These are phyloP conservation scores for Theretra japonica DNA, from an alignment of 2,888 invertebrate genomes.

Conservation along the genomic window DNA sequence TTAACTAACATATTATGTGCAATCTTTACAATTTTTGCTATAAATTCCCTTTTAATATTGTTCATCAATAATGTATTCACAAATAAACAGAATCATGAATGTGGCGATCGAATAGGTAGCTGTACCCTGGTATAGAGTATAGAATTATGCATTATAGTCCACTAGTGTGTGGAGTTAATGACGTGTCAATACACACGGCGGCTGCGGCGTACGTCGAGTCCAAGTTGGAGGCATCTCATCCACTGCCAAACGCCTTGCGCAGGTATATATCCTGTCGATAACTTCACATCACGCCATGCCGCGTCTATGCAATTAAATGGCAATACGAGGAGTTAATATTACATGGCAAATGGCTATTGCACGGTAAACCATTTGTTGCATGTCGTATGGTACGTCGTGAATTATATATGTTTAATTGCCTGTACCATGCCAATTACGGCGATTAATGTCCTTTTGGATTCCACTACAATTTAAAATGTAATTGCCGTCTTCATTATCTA, in stretches of 20 bases:
- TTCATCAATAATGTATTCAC: too few species aligned
- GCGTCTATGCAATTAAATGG: background rate
- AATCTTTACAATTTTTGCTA: too few species aligned
- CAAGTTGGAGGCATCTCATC: background rate
- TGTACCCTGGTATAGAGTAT: too few species aligned
- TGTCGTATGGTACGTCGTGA: constrained; percentile 3
- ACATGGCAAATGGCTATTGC: constrained; percentile 18
- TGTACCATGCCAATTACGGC: constrained; percentile 8
- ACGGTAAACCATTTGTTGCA: constrained; percentile 24
- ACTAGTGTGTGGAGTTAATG: too few species aligned
- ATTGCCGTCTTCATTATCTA: background rate
- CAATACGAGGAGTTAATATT: constrained; percentile 5
- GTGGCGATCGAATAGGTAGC: too few species aligned
- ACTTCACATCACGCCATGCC: background rate
- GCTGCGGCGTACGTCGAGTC: too few species aligned
- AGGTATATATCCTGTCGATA: background rate
- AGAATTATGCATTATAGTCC: background rate
- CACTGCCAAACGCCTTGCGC: background rate
- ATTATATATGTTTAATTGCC: constrained; percentile 23
- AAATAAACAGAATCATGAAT: too few species aligned
- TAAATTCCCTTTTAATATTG: too few species aligned
- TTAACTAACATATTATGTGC: too few species aligned
- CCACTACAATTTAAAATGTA: constrained; percentile 17
- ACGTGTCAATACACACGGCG: background rate
- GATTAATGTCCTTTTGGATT: constrained; percentile 12